phyloP scores from a whole-genome alignment of 1,140 invertebrate species.

The Parapsyche elsis region DNA sequence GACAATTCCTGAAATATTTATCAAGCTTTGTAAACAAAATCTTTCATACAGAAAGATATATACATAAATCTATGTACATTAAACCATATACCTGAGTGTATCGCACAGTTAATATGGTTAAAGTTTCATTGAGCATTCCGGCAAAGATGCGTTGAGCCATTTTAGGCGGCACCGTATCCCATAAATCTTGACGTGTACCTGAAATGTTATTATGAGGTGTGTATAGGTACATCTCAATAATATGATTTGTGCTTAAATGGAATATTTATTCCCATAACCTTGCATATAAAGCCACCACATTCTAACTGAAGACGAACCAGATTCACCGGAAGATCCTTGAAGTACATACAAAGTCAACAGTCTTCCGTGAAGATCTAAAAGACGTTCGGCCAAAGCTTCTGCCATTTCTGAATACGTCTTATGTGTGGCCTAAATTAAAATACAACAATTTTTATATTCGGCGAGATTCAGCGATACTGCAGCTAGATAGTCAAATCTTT shows the following conservation, averaged over 20 bases:
- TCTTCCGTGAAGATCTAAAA: slow-evolving; percentile 81
- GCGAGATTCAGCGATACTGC: no score
- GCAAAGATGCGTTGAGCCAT: slow-evolving; percentile 83
- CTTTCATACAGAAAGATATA: not conserved
- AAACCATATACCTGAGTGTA: slow-evolving; percentile 74
- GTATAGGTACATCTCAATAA: slow-evolving; percentile 18
- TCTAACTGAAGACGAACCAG: slow-evolving; percentile 80
- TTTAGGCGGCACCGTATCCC: slow-evolving; percentile 83
- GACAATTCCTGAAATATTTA: slow-evolving; percentile 46
- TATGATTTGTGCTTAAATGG: no score
- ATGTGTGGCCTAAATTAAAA: slow-evolving; percentile 66
- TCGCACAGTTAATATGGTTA: slow-evolving; percentile 78
- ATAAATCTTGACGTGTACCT: slow-evolving; percentile 80
- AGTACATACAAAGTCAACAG: slow-evolving; percentile 80
- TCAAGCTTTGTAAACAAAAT: not conserved
- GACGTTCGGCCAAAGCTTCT: slow-evolving; percentile 81
- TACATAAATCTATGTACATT: no score
- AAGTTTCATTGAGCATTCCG: slow-evolving; percentile 83
- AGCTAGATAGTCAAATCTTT: not conserved
- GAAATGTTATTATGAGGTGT: no score
- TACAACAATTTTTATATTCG: not conserved
- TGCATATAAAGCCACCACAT: slow-evolving; percentile 90
- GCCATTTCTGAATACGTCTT: slow-evolving; percentile 83
- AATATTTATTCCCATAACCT: slow-evolving; percentile 66
- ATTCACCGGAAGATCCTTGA: slow-evolving; percentile 78